Base-by-base conservation (phyloP, 2,888 invertebrate species). In the Coecobrya sp. region DNA sequence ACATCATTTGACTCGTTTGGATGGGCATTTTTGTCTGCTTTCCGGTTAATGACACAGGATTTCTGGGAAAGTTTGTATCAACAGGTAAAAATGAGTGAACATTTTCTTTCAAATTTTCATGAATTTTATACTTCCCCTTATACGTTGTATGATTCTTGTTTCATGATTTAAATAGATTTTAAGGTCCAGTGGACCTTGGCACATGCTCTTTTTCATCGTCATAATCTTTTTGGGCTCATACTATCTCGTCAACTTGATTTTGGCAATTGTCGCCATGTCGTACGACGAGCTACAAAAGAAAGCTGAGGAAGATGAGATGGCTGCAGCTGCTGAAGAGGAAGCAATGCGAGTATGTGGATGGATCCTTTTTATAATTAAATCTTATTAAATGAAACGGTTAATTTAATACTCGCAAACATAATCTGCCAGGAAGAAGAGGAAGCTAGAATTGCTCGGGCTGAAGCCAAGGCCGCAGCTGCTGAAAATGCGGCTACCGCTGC, bases 251-350 rank as follows among this genome's bases (percentile, higher is more conserved):
- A 99, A 99, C 97, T 97, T 99, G 97, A 99, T 99, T 96, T 97
- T 99, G 97, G 99, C 99, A 96, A 99, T 99, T 96, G 99, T 99
- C 96, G 99, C 99, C 95, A 99, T 99, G 99, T 99, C 99, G 87
- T 99, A 99, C 96, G 99, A 99, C 96, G 99, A 99, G 96, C 97
- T 99, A 96, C 99, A 99, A 96, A 99, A 99, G 97, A 99, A 99
- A 96, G 99, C 99, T 88, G 98, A 98, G 96, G 98, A 99, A 96
- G 99, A 99, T 96, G 99, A 98, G 96, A 95, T 95, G 93, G 96
- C 95, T n/a, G 96, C 96, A 0, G 98, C 98, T 94, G 99, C 98
- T 70, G 99, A 99, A 96, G 98, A 99, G 96, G 98, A 98, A 96
- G 98, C 98, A 92, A 97, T 98, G 95, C 97, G 98, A 95, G 97